These are phyloP conservation scores for Anthrax anthrax DNA, from an alignment of 2,888 invertebrate species.

Conservation along the genomic window DNA sequence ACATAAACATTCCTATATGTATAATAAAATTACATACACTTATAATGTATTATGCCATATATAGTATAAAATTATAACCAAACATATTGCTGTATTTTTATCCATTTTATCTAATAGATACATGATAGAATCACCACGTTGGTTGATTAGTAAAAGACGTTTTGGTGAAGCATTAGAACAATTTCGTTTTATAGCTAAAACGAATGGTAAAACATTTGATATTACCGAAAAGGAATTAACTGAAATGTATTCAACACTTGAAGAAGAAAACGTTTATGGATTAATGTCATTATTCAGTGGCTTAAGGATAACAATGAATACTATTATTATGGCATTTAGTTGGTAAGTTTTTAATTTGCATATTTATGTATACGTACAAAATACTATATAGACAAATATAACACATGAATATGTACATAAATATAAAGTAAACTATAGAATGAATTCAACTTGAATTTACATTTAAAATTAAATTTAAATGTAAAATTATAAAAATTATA, in stretches of 20 bases:
- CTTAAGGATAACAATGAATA: constrained; percentile 40
- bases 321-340: constrained; percentile 38
- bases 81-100: not conserved
- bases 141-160: constrained; percentile 43
- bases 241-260: constrained; percentile 29
- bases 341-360: constrained; percentile 36
- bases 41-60: too few species aligned
- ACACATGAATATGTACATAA: too few species aligned
- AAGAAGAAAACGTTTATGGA: constrained; percentile 36
- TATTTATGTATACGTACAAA: too few species aligned
- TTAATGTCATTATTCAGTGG: constrained; percentile 42
- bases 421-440: too few species aligned
- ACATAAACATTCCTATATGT: too few species aligned
- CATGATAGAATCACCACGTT: constrained; percentile 49
- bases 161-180: constrained; percentile 36
- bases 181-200: constrained; percentile 40
- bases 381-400: too few species aligned
- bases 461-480: too few species aligned
- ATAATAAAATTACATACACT: not conserved
- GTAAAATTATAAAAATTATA: too few species aligned
- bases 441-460: too few species aligned
- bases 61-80: too few species aligned
- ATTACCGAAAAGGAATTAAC: constrained; percentile 32
- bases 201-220: constrained; percentile 36
- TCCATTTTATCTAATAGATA: constrained; percentile 28